phyloP scores from a whole-genome alignment of 2,797 vertebrate species.

The Siniperca scherzeri region DNA sequence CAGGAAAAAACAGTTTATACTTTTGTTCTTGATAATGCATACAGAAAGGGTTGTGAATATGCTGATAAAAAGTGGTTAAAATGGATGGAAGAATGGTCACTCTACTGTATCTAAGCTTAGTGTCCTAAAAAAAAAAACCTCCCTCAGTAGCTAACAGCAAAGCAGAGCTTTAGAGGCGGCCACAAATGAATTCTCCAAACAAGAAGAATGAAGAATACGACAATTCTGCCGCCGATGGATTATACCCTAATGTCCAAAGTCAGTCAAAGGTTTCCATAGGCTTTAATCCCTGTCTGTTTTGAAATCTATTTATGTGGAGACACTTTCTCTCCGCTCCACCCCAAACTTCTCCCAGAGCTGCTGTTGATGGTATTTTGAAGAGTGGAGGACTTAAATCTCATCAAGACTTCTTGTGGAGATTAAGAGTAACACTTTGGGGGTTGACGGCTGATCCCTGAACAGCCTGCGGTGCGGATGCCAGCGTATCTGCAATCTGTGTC shows the following conservation, averaged over 20 bases:
- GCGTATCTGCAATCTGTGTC: conserved; percentile 58
- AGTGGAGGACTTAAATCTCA: conserved; percentile 66
- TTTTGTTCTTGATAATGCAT: conserved; percentile 3
- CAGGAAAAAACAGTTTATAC: neutral
- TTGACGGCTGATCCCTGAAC: conserved; percentile 61
- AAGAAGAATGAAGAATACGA: conserved; percentile 37
- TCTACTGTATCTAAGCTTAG: conserved; percentile 29
- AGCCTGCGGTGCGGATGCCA: conserved; percentile 40
- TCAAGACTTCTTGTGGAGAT: conserved; percentile 64
- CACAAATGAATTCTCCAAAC: conserved; percentile 48
- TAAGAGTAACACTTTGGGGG: conserved; percentile 62
- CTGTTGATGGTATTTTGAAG: conserved; percentile 51
- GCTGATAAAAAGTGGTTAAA: conserved; percentile 9
- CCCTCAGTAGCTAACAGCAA: conserved; percentile 9
- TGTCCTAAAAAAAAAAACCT: conserved; percentile 37
- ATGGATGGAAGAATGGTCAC: neutral
- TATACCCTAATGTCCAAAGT: conserved; percentile 44
- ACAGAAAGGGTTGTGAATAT: conserved; percentile 6
- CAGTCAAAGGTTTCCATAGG: conserved; percentile 48
- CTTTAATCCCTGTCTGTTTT: conserved; percentile 64
- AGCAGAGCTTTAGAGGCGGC: conserved; percentile 32
- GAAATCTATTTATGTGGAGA: conserved; percentile 58
- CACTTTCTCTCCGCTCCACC: neutral
- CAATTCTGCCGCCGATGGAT: conserved; percentile 36
- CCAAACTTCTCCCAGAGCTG: conserved; percentile 27